Base-by-base conservation (phyloP, 2,888 invertebrate species). In the Panopea generosa region DNA sequence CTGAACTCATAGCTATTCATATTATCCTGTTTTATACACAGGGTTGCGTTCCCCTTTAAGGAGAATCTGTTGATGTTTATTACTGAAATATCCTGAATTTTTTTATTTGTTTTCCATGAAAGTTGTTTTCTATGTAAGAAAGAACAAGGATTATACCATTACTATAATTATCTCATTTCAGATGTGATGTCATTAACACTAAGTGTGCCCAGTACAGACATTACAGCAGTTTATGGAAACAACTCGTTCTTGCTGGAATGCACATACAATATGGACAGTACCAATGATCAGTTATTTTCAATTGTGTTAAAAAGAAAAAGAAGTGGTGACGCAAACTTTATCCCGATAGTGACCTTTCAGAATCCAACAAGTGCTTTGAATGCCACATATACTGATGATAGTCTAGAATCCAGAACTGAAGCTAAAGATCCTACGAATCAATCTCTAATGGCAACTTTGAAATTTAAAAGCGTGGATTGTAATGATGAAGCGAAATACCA, bases 121-220 rank as follows among this genome's bases (percentile, higher is more conserved):
- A n/a, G n/a, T n/a, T n/a, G n/a, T n/a, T n/a, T n/a, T n/a, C n/a
- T n/a, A n/a, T n/a, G n/a, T n/a, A n/a, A n/a, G n/a, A n/a, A n/a
- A n/a, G n/a, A n/a, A n/a, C n/a, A n/a, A n/a, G n/a, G n/a, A n/a
- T n/a, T n/a, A n/a, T n/a, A n/a, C n/a, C n/a, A n/a, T n/a, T n/a
- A n/a, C n/a, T n/a, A n/a, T n/a, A n/a, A n/a, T n/a, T 57, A 49
- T 49, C 38, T 29, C 18, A 40, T 67, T 70, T 63, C 71, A 71
- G 71, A 53, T 71, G 59, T 33, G 16, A 7, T 14, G 2, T n/a
- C 52, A 24, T 45, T 71, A 16, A 43, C 20, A 33, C 9, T 71
- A n/a, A 47, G 2, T 38, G 52, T 38, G 11, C 43, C 29, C 18
- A 45, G 33, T 22, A 27, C 47, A 9, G 14, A 43, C 6, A 47